These are phyloP conservation scores for Isoperla grammatica DNA, from an alignment of 2,888 invertebrate species.

Conservation along the genomic window DNA sequence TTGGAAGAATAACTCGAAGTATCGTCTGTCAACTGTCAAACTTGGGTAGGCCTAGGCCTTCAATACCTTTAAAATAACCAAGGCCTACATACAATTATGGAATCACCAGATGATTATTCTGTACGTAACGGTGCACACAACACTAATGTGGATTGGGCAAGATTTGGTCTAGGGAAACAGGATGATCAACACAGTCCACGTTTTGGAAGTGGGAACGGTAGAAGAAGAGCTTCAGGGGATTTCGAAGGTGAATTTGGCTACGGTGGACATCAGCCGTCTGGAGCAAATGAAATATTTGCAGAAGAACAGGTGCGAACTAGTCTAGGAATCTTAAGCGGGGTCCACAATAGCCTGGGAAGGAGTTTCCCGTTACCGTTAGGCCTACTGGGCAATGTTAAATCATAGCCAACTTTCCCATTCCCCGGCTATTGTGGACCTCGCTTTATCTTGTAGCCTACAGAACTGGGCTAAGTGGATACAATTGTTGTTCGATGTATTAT, in stretches of 20 bases:
- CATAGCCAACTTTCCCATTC: too few species aligned
- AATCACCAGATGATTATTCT: neutral
- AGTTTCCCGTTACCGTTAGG: too few species aligned
- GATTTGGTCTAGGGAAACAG: slow-evolving; percentile 46
- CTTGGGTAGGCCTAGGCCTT: too few species aligned
- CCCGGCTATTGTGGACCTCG: too few species aligned
- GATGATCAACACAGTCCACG: slow-evolving; percentile 42
- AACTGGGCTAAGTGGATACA: too few species aligned
- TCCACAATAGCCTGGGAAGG: too few species aligned
- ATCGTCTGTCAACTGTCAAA: too few species aligned
- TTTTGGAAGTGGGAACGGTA: slow-evolving; percentile 47
- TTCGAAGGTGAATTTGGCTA: slow-evolving; percentile 69
- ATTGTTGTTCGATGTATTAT: too few species aligned
- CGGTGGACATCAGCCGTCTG: slow-evolving; percentile 78
- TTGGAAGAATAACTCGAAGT: too few species aligned
- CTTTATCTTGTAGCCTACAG: neutral
- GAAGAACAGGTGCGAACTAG: slow-evolving; percentile 69
- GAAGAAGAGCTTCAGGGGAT: slow-evolving; percentile 70
- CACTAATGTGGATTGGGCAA: slow-evolving; percentile 48
- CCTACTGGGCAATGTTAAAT: too few species aligned
- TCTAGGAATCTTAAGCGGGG: too few species aligned
- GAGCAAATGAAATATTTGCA: slow-evolving; percentile 86
- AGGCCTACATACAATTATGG: neutral
- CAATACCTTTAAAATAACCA: too few species aligned
- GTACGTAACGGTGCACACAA: neutral